These are phyloP conservation scores for Perca schrenkii DNA, from an alignment of 2,113 vertebrate species.

Conservation along the genomic window DNA sequence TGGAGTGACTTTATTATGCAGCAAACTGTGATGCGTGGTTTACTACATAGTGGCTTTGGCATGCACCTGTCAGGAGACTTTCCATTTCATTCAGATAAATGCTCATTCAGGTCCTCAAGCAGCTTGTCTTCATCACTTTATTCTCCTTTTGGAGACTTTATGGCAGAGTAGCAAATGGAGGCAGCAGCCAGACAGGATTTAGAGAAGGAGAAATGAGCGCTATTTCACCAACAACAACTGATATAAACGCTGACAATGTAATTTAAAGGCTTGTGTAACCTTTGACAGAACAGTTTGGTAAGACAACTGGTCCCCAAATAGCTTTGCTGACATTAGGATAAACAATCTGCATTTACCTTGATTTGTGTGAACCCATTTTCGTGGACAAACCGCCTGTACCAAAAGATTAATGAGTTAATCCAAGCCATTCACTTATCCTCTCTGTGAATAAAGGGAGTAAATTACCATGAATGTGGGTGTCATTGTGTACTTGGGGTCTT, in stretches of 20 bases:
- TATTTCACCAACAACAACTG: conserved; percentile 59
- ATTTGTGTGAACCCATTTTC: conserved; percentile 76
- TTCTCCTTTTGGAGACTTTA: conserved; percentile 74
- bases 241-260: conserved; percentile 69
- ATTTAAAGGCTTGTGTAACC: conserved; percentile 74
- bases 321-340: conserved; percentile 64
- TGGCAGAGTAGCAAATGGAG: conserved; percentile 68
- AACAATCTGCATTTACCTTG: conserved; percentile 72
- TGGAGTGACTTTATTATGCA: conserved; percentile 53
- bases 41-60: conserved; percentile 64
- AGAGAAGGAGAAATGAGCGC: conserved; percentile 62
- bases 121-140: conserved; percentile 73
- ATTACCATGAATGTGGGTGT: conserved; percentile 70
- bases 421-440: conserved; percentile 64
- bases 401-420: conserved; percentile 83
- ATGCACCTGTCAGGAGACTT: conserved; percentile 73
- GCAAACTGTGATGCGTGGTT: conserved; percentile 65
- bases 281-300: conserved; percentile 71
- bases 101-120: conserved; percentile 54
- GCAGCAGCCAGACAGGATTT: conserved; percentile 56
- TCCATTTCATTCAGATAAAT: conserved; percentile 79
- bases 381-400: conserved; percentile 62
- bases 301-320: conserved; percentile 47
- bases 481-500: conserved; percentile 73
- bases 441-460: conserved; percentile 68